Base-by-base conservation (phyloP, 1,140 invertebrate species). In the Mizuhopecten yessoensis region DNA sequence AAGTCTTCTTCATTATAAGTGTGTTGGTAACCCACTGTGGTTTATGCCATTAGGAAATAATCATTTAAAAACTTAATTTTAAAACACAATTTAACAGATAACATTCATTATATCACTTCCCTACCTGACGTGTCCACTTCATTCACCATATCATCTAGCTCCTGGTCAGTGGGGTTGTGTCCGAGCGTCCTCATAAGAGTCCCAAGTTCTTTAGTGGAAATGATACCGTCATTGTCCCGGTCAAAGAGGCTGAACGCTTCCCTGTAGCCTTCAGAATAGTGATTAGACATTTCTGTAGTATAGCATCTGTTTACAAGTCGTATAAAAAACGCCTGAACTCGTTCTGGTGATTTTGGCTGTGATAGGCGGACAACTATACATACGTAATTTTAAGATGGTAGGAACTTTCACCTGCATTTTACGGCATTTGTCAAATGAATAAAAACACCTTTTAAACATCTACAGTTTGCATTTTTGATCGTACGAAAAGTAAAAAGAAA, bases 121-220 rank as follows among this genome's bases (percentile, higher is more conserved):
- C n/a, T 75, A 75, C 91, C 91, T 86, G 89, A 89, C 9, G 87
- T 86, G 34, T 92, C 91, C 3, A 92, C 91, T 9, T 42, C 88
- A 36, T 92, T 86, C n/a, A 92, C 89, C 49, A 92, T 90, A 34
- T 92, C 91, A 10, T 90, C 34, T 17, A 92, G 34, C 20, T 92
- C 91, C 9, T 89, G 86, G 49, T 92, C 91, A n/a, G 91, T 57
- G 34, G 91, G 88, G 15, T 88, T 88, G 34, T 75, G 86, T 15
- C 89, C 89, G 13, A 92, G 34, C 33, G 87, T 49, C 34, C 88
- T 34, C 34, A 92, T 34, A 5, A 92, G 75, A 39, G 89, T 87
- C 15, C 89, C 91, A 0, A 92, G 42, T 89, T 90, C 90, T 49
- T 75, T 88, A 0, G 89, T 89, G 15, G 90, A 88, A 15, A 90